phyloP scores from a whole-genome alignment of 2,113 vertebrate genomes.

The Brienomyrus brachyistius region DNA sequence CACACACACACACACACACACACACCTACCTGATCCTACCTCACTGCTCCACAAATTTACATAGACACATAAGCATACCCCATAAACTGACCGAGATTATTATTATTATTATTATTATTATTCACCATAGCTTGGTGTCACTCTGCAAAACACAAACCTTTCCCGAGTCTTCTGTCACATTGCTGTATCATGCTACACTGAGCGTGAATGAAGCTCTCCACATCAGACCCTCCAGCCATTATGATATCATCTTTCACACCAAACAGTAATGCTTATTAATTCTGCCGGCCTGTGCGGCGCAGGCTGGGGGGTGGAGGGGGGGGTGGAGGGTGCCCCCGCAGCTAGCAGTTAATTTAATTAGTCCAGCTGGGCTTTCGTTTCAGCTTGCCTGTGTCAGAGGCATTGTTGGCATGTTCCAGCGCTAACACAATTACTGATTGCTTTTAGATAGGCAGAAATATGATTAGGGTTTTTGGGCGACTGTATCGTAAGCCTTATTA shows the following conservation, averaged over 20 bases:
- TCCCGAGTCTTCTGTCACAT: conserved; percentile 75
- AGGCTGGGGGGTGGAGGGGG: conserved; percentile 60
- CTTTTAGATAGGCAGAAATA: conserved; percentile 94
- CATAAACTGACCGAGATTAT: neutral
- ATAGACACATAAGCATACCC: neutral
- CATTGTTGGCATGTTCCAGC: conserved; percentile 78
- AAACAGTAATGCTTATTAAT: conserved; percentile 84
- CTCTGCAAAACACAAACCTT: conserved; percentile 59
- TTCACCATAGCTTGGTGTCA: conserved; percentile 42
- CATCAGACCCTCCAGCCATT: conserved; percentile 76
- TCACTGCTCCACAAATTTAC: neutral
- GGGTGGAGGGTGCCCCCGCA: conserved; percentile 69
- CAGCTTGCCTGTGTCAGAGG: conserved; percentile 77
- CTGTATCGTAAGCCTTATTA: conserved; percentile 90
- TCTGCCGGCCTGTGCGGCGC: conserved; percentile 73
- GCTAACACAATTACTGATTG: conserved; percentile 92
- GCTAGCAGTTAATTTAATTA: conserved; percentile 95
- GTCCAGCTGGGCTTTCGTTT: conserved; percentile 81
- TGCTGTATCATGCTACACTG: conserved; percentile 72
- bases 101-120: neutral
- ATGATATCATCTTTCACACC: conserved; percentile 79
- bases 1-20: conserved; percentile 15
- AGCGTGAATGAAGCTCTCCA: conserved; percentile 79
- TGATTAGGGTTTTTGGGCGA: conserved; percentile 83
- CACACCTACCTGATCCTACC: neutral